Base-by-base conservation (phyloP, 2,888 invertebrate species). In the Stenodema calcarata region DNA sequence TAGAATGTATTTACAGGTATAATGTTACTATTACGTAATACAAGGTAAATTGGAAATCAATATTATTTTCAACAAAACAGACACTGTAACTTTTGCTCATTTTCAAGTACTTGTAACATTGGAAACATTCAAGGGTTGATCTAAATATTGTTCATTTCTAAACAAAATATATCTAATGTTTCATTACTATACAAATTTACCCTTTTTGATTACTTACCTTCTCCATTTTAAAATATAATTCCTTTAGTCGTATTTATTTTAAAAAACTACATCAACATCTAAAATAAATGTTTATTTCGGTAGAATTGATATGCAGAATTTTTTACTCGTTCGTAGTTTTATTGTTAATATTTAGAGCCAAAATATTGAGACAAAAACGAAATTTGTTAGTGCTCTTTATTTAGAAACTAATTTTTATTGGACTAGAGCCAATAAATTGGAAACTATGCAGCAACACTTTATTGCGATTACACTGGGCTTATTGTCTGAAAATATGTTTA, bases 1-100 rank as follows among this genome's bases (percentile, higher is more conserved):
- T 78, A 78, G 41, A 44, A 18, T 41, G 44, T 78, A 78, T 78
- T 78, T 78, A 78, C 78, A 78, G 35, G 28, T 23, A 11, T 14
- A 28, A 75, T 35, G 28, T 28, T 28, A 75, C 35, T 75, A 75
- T 16, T 75, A 75, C 18, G 23, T 42, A 18, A 16, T 44, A 41
- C 78, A 78, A 28, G 12, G 23, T 9, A 23, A 14, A 47, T n/a
- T n/a, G 44, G 44, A 18, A 76, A 41, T 41, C n/a, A 41, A 75
- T 18, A 41, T 35, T 75, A 42, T 75, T 75, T 75, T 75, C 35
- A 75, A 30, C 42, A 42, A 18, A 30, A 12, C 14, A 28, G 27
- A 69, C 11, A 69, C 35, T 41, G n/a, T 35, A n/a, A 75, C 9
- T 75, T 41, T 7, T 75, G 75, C 75, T 42, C 75, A 41, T 41